A percentile compares a stretch with the other conserved stretches of the same genome.
phyloP scores from a whole-genome alignment of 2,113 vertebrate genomes.

The Neoarius graeffei region DNA sequence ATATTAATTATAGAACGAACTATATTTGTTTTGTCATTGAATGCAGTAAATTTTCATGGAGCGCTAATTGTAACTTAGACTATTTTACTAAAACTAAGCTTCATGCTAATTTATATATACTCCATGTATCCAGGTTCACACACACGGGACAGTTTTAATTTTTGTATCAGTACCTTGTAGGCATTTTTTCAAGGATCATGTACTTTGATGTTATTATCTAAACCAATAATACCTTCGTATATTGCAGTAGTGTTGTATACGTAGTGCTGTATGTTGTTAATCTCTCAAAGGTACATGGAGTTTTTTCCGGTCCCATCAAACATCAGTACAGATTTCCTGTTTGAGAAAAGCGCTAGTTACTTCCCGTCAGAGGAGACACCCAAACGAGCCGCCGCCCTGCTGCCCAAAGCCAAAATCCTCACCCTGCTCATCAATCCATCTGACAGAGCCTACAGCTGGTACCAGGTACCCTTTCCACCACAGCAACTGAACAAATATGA shows the following conservation, averaged over 20 bases:
- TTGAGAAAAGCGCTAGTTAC: slow-evolving; percentile 97
- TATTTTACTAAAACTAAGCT: neutral
- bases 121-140: neutral
- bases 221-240: neutral
- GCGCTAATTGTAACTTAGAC: neutral
- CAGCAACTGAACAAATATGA: neutral
- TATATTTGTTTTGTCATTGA: neutral
- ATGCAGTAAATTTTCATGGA: no score
- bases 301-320: slow-evolving; percentile 94
- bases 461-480: slow-evolving; percentile 78
- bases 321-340: slow-evolving; percentile 89
- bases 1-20: neutral
- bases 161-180: neutral
- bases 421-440: slow-evolving; percentile 95
- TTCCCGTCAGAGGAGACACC: slow-evolving; percentile 95
- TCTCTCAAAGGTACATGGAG: slow-evolving; percentile 92
- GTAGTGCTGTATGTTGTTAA: neutral
- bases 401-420: slow-evolving; percentile 95
- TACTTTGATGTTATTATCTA: neutral
- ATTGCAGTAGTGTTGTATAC: neutral
- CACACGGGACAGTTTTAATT: neutral
- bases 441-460: slow-evolving; percentile 95
- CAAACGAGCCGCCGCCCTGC: slow-evolving; percentile 82
- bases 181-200: neutral
- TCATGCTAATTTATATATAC: neutral